Percentiles rank a stretch among this genome's conserved stretches.
phyloP scores from a whole-genome alignment of 1,140 invertebrate genomes.

The Drosophila pseudoobscura region DNA sequence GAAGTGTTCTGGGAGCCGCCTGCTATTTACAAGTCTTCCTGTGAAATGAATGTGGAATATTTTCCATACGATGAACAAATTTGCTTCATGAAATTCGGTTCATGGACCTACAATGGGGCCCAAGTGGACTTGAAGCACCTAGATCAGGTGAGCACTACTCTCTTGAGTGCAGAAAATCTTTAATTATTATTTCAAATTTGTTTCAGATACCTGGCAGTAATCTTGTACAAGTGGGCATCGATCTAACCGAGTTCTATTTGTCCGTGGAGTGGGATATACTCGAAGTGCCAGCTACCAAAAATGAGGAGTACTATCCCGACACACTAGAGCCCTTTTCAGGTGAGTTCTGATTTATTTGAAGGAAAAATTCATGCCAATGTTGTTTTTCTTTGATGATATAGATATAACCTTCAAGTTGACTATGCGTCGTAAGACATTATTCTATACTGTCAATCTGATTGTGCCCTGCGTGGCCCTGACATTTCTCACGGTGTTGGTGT shows the following conservation, averaged over 20 bases:
- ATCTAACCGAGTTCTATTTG: conserved; percentile 95
- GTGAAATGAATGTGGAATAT: conserved; percentile 97
- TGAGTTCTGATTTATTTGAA: conserved; percentile 62
- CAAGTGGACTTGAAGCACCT: conserved; percentile 95
- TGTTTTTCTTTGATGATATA: conserved; percentile 72
- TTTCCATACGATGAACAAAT: conserved; percentile 97
- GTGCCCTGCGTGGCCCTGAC: conserved; percentile 96
- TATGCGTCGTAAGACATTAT: conserved; percentile 95
- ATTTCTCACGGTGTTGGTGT: conserved; percentile 96
- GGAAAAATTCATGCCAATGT: not conserved
- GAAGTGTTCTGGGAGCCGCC: conserved; percentile 98
- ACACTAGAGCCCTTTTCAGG: conserved; percentile 92
- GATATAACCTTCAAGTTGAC: conserved; percentile 98
- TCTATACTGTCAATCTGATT: conserved; percentile 96
- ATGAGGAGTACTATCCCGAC: conserved; percentile 96
- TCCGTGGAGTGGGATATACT: conserved; percentile 98
- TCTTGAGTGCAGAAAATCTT: too few species aligned
- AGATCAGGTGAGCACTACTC: conserved; percentile 85
- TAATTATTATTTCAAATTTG: not conserved
- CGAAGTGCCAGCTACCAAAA: conserved; percentile 92
- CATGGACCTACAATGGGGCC: conserved; percentile 96
- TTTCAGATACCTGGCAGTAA: conserved; percentile 87
- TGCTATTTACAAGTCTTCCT: conserved; percentile 99
- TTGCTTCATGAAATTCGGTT: conserved; percentile 98
- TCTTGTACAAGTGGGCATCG: conserved; percentile 92